Evolutionary conservation across 1,140 invertebrate species (phyloP), one percentile per base, ranked within the genome.

Genomic region (Rhopalosiphum maidis): DNA sequence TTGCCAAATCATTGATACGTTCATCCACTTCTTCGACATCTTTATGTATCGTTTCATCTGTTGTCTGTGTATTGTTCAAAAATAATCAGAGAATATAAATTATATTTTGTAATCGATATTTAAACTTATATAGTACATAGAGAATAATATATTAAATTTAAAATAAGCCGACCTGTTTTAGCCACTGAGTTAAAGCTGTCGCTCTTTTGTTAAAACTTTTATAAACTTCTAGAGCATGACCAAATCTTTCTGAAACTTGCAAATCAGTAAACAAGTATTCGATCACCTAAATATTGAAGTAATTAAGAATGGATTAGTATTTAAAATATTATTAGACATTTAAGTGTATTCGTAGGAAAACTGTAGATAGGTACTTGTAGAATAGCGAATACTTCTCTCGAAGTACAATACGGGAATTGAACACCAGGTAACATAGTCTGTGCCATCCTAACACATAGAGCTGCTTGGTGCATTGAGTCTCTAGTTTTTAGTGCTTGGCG

Each of bases 361-460:
- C 2, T 35, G 15, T 89, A 48, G 9, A 54, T 37, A 37, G 4
- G 22, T 93, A 96, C 95, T 94, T 95, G 95, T 51, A 96, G 94
- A 30, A 97, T 94, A 0, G 96, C 96, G 8, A 95, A 94, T 18
- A 97, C 95, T 94, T 97, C 96, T 89, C 95, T 95, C 37, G 95
- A 94, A n/a, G 96, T 96, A 93, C 96, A 96, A 94, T 97, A 97
- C 0, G 96, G 96, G 94, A 97, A 96, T 93, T 96, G 94, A 23
- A 96, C 96, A n/a, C 96, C 95, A 18, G 95, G 95, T 46, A 97
- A 95, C 94, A 96, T 96, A 11, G 95, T 94, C 92, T 96, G 96
- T 46, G 96, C 96, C 41, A 95, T 95, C 91, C 95, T 95, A 23
- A 97, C 95, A 94, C 96, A 96, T 94, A 96, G 96, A 18, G 95